Evolutionary conservation across 2,888 invertebrate species (phyloP).

Genomic region (Antheraea assamensis): DNA sequence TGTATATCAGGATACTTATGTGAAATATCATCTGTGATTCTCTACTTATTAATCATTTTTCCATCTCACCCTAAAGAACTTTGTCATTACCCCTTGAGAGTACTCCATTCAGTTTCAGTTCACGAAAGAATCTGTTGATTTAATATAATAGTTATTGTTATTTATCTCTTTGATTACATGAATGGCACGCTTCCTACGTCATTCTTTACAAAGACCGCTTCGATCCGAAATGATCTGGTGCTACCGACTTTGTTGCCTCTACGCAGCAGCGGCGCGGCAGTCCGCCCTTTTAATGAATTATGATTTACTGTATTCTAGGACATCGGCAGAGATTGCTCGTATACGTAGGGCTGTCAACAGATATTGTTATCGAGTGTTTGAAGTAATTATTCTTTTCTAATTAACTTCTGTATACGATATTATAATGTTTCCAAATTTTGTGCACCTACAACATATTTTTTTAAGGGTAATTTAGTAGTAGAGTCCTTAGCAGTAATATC

Average conservation of each 20-base stretch:
- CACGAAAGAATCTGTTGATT: not conserved
- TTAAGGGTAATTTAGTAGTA: too few species aligned
- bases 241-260: not conserved
- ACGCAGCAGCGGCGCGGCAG: constrained; percentile 1
- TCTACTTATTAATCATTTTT: too few species aligned
- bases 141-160: not conserved
- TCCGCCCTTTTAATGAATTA: constrained; percentile 13
- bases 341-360: not conserved
- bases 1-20: too few species aligned
- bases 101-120: not conserved
- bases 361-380: not conserved
- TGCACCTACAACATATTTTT: not conserved
- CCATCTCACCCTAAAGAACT: too few species aligned
- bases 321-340: not conserved
- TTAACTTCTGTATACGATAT: not conserved
- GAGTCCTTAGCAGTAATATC: too few species aligned
- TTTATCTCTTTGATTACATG: not conserved
- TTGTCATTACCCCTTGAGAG: too few species aligned
- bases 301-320: constrained; percentile 11
- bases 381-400: not conserved
- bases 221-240: constrained; percentile 1
- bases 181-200: not conserved
- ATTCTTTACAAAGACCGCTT: not conserved
- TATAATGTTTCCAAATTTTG: not conserved
- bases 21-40: too few species aligned